These are phyloP conservation scores for Parnassius apollo DNA, from an alignment of 2,888 invertebrate genomes.

Conservation along the genomic window DNA sequence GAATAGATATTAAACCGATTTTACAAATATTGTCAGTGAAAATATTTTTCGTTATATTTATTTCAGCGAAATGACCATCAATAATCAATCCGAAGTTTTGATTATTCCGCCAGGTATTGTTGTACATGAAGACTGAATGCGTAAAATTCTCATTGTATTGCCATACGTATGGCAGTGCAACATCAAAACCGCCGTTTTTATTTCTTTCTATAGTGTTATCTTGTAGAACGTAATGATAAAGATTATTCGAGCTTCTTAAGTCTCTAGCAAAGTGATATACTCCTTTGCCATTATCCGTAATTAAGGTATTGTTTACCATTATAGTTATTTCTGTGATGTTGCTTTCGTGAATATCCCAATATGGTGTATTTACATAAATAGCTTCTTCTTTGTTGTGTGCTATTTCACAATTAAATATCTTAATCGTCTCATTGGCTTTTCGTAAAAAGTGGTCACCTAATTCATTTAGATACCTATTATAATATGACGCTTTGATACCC, in stretches of 20 bases:
- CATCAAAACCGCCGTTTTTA: slow-evolving; percentile 91
- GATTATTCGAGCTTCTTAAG: slow-evolving; percentile 96
- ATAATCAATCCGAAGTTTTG: slow-evolving; percentile 90
- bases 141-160: slow-evolving; percentile 96
- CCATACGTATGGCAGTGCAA: slow-evolving; percentile 96
- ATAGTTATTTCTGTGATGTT: slow-evolving; percentile 95
- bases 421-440: slow-evolving; percentile 93
- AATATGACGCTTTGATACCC: slow-evolving; percentile 91
- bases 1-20: slow-evolving; percentile 87
- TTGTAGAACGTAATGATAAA: slow-evolving; percentile 96
- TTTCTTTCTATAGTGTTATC: slow-evolving; percentile 94
- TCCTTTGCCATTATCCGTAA: slow-evolving; percentile 93
- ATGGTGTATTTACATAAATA: slow-evolving; percentile 90
- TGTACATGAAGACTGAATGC: slow-evolving; percentile 92
- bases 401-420: slow-evolving; percentile 89
- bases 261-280: slow-evolving; percentile 95
- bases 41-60: slow-evolving; percentile 92
- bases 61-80: slow-evolving; percentile 95
- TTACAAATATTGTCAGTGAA: slow-evolving; percentile 93
- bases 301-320: slow-evolving; percentile 91
- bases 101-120: slow-evolving; percentile 94
- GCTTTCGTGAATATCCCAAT: slow-evolving; percentile 91
- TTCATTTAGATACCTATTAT: slow-evolving; percentile 93
- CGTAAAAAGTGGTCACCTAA: slow-evolving; percentile 91
- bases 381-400: slow-evolving; percentile 91